Conservation (phyloP, 2,888 invertebrate genomes). For the Spodoptera littoralis region DNA sequence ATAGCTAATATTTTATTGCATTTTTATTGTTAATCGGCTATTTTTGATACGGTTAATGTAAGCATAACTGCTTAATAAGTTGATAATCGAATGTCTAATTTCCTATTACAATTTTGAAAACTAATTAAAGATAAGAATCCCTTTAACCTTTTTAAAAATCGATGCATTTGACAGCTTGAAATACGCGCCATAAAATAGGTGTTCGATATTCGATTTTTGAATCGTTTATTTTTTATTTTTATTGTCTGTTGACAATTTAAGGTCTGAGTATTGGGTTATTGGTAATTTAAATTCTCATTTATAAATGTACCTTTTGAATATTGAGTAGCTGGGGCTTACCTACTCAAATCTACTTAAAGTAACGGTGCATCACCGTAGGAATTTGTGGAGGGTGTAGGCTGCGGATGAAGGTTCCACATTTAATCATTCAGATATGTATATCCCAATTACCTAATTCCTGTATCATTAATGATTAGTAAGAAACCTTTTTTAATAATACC, state of each 20-base stretch:
- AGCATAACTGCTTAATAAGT: slow-evolving; percentile 63
- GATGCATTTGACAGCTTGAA: slow-evolving; percentile 34
- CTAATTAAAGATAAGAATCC: slow-evolving; percentile 25
- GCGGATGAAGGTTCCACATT: too few relatives aligned
- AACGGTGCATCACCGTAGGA: too few relatives aligned
- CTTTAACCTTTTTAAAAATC: slow-evolving; percentile 52
- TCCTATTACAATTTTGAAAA: slow-evolving; percentile 45
- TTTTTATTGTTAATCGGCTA: slow-evolving; percentile 64
- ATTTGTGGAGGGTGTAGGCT: too few relatives aligned
- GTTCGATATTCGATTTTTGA: slow-evolving; percentile 35
- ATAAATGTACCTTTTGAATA: slow-evolving; percentile 14
- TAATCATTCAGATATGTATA: too few relatives aligned
- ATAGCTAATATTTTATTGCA: slow-evolving; percentile 65
- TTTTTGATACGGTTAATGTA: slow-evolving; percentile 52
- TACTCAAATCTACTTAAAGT: too few relatives aligned
- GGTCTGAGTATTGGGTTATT: slow-evolving; percentile 3
- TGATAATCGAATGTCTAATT: slow-evolving; percentile 45
- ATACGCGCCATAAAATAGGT: slow-evolving; percentile 32
- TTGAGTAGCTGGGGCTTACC: too few relatives aligned
- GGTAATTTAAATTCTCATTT: slow-evolving; percentile 37
- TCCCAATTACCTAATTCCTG: too few relatives aligned
- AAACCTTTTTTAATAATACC: too few relatives aligned
- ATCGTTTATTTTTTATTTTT: slow-evolving; percentile 29
- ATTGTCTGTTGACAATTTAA: slow-evolving; percentile 42
- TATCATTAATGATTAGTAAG: too few relatives aligned